Conservation (phyloP, 1,140 invertebrate species). For the Zaprionus taronus region DNA sequence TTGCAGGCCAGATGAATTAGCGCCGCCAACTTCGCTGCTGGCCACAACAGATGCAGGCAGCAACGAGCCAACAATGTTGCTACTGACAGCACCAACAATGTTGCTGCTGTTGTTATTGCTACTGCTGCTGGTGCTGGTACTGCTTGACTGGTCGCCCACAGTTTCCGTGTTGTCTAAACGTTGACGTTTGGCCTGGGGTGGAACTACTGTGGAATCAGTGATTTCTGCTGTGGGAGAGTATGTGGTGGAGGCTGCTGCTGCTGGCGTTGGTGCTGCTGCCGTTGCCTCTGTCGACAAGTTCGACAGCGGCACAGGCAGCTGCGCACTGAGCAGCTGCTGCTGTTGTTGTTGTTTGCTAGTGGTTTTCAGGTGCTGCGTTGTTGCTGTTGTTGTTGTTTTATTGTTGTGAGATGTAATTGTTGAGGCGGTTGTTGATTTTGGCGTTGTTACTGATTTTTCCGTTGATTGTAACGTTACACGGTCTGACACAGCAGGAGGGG, state of each 20-base stretch:
- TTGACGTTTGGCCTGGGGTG: conserved; percentile 74
- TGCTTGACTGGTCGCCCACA: conserved; percentile 18
- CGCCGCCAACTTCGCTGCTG: conserved; percentile 54
- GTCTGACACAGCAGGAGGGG: conserved; percentile 84
- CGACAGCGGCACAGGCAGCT: conserved; percentile 74
- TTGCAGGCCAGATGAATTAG: conserved; percentile 59
- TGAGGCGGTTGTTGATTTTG: conserved; percentile 53
- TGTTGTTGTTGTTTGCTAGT: conserved; percentile 60
- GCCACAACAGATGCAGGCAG: conserved; percentile 65
- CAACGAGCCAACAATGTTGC: conserved; percentile 71
- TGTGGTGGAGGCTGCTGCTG: conserved; percentile 44
- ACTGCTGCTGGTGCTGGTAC: conserved; percentile 18
- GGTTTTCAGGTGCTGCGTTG: conserved; percentile 47
- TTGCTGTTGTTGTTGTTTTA: conserved; percentile 35
- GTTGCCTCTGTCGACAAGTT: conserved; percentile 73
- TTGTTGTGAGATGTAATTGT: conserved; percentile 37
- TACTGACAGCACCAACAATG: conserved; percentile 56
- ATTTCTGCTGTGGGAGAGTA: conserved; percentile 29
- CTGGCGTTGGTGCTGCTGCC: conserved; percentile 62
- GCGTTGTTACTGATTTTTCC: conserved; percentile 71
- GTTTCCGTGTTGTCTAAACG: conserved; percentile 59
- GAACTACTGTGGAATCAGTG: conserved; percentile 36
- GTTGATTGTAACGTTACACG: conserved; percentile 81
- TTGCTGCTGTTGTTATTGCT: conserved; percentile 32
- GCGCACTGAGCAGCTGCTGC: conserved; percentile 68